Percentiles rank a stretch among this genome's conserved stretches.
Conservation (phyloP, 1,140 invertebrate species). For the Sinonovacula constricta region DNA sequence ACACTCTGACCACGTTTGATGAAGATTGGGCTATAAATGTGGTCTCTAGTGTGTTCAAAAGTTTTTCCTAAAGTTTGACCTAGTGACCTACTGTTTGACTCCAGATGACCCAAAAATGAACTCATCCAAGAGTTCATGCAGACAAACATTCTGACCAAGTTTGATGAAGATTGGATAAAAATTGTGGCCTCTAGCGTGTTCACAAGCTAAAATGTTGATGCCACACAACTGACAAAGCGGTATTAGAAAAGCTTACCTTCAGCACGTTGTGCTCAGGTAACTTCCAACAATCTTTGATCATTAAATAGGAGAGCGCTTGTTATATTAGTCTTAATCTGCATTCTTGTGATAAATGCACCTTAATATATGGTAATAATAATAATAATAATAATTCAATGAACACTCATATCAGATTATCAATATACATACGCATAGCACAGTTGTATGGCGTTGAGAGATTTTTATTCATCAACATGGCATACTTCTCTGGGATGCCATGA, state of each 20-base stretch:
- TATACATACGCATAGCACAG: constrained; percentile 90
- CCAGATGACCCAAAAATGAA: no score
- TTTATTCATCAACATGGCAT: constrained; percentile 93
- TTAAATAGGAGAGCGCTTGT: no score
- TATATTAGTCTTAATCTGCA: no score
- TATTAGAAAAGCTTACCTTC: background rate
- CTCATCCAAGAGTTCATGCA: background rate
- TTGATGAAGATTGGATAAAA: background rate
- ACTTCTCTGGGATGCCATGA: constrained; percentile 85
- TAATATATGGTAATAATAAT: no score
- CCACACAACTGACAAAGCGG: background rate
- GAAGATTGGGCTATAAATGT: no score
- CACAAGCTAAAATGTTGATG: background rate
- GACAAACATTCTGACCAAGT: background rate
- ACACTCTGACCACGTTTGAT: no score
- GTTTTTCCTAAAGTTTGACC: background rate
- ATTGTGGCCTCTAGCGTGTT: background rate
- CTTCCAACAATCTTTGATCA: background rate
- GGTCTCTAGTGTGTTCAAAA: background rate
- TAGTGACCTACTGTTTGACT: no score
- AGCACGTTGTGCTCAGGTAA: background rate
- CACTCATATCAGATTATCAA: background rate
- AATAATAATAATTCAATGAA: no score
- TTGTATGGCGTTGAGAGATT: constrained; percentile 94
- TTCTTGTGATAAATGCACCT: no score